These are phyloP conservation scores for Microctenopoma lineatum DNA, from an alignment of 2,797 vertebrate genomes.

Conservation along the genomic window DNA sequence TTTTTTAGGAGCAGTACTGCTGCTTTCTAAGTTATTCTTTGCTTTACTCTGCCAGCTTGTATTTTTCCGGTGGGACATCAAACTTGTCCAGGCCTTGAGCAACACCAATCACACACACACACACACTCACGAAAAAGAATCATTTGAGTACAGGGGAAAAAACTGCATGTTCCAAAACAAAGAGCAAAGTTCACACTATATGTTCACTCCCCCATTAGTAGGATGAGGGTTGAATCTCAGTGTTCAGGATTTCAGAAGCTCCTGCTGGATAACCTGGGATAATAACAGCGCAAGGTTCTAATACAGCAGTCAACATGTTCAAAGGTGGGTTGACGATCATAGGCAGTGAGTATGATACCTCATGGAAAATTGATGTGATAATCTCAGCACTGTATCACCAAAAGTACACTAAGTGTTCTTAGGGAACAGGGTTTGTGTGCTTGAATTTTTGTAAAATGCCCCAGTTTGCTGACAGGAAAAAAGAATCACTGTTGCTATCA, in stretches of 20 bases:
- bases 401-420: conserved; percentile 4
- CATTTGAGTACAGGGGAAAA: conserved; percentile 4
- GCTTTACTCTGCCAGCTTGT: not conserved
- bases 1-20: not conserved
- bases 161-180: conserved; percentile 67
- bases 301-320: conserved; percentile 66
- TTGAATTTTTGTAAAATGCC: conserved; percentile 1
- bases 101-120: conserved; percentile 47
- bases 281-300: conserved; percentile 29
- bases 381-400: conserved; percentile 1
- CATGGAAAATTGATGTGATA: conserved; percentile 13
- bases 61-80: conserved; percentile 37
- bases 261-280: conserved; percentile 28
- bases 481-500: conserved; percentile 4
- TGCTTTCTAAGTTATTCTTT: conserved; percentile 15
- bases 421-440: not conserved
- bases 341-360: conserved; percentile 75
- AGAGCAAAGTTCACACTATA: conserved; percentile 82
- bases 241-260: conserved; percentile 35
- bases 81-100: conserved; percentile 48
- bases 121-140: conserved; percentile 12
- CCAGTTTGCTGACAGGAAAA: conserved; percentile 19
- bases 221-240: conserved; percentile 34
- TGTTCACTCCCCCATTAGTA: conserved; percentile 54
- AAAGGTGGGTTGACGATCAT: conserved; percentile 76